Evolutionary conservation across 2,113 vertebrate genomes (phyloP), one percentile per base, ranked within the genome.

Genomic region (Aplodontia rufa): DNA sequence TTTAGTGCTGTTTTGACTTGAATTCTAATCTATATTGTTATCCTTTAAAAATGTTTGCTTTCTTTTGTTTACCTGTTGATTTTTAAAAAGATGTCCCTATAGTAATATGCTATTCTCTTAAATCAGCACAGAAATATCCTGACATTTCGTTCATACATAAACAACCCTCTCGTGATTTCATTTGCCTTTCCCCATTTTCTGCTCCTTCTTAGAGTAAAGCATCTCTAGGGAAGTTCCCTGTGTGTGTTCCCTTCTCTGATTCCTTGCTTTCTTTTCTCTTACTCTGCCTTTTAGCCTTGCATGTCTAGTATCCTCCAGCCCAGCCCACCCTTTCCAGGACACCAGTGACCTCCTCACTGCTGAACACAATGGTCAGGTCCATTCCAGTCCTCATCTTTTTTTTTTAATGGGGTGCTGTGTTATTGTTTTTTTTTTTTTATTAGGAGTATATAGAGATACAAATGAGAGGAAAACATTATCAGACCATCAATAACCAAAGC

Each of bases 131-230:
- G 32, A 84, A 37, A 49, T 80, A 49, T 71, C 32, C 68, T 69
- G 72, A 81, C 19, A 42, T 93, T 94, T 51, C 60, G 49, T 95
- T 71, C 17, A 10, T 82, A 58, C 17, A 66, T 37, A 74, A 75
- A 55, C n/a, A 30, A 66, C 7, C 14, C 40, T 28, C n/a, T 85
- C n/a, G 45, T 74, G 62, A 74, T 90, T 17, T 17, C 26, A 58
- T 81, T 51, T 81, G 37, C 78, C 53, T 69, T 64, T 60, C 22
- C 58, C 66, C 72, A 6, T 24, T 92, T 40, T 47, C 49, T 55
- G 16, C 10, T 83, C n/a, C 28, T 32, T 88, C 75, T 69, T 40
- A 75, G 12, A 66, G 84, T 72, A 40, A 71, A 74, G 8, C 42
- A 74, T 22, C 68, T 22, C 68, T 87, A 55, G 10, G 40, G 16